Base-by-base conservation (phyloP, 2,888 invertebrate species). In the Taenaris catops region DNA sequence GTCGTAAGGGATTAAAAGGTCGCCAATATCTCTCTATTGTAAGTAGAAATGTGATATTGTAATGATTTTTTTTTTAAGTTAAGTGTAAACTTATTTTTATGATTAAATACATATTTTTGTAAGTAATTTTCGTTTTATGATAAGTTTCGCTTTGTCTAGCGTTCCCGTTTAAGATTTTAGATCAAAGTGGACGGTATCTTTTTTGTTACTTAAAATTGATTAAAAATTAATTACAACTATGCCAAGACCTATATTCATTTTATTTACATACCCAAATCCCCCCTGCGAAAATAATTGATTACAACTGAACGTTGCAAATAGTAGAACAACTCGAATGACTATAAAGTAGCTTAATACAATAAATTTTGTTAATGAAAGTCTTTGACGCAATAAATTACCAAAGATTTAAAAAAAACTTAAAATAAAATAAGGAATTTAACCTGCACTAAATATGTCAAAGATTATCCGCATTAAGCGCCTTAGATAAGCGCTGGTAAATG, bases 31-130 rank as follows among this genome's bases (percentile, higher is more conserved):
- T 86, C 80, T 84, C 84, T 83, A 83, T 83, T 83, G 64, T 87
- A 80, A 86, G 84, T 87, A 87, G 87, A 84, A 74, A 81, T 87
- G 87, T 87, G 87, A 87, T 87, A 87, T 86, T 86, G 86, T 84
- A 84, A 68, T 84, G 79, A 70, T 72, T 76, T 81, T 80, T 76
- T 47, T 72, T 64, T 21, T 31, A 62, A 67, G 61, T 71, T 83
- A 79, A 74, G 63, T 76, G 69, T 83, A 83, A 72, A 79, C 79
- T 78, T 83, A 80, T 75, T 69, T 58, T 65, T 79, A 70, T 66
- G 61, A 58, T 72, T 72, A 66, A 71, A 78, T 70, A 71, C 58
- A 79, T 84, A 83, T 81, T 84, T 86, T 84, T 83, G 75, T 84
- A 84, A 80, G 83, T 84, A 81, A 66, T 71, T n/a, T 72, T 72